A percentile compares a stretch with the other conserved stretches of the same genome.
Conservation (phyloP, 2,888 invertebrate species). For the Crepidodera aurea region DNA sequence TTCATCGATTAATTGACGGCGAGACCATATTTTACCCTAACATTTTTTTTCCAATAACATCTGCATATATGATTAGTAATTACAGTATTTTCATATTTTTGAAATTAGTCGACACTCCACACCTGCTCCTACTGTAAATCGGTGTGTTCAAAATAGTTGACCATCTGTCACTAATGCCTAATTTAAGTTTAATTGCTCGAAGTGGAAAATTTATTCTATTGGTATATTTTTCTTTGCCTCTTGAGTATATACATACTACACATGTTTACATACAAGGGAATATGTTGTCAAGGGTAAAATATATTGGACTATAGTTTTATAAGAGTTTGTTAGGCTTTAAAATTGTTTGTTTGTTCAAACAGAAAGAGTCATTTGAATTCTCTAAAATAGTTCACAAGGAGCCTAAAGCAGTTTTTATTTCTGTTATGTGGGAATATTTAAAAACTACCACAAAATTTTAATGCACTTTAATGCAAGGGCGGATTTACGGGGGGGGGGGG, state of each 20-base stretch:
- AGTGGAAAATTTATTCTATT: not conserved
- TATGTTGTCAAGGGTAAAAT: too few relatives aligned
- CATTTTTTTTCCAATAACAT: not conserved
- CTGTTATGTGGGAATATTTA: too few relatives aligned
- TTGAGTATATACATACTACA: not conserved
- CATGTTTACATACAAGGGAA: not conserved
- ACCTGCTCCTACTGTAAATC: not conserved
- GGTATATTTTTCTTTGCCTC: not conserved
- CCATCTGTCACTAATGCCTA: constrained; percentile 10
- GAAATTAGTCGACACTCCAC: constrained; percentile 1
- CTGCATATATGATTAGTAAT: constrained; percentile 3
- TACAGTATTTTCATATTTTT: not conserved
- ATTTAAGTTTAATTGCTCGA: constrained; percentile 2
- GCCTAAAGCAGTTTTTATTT: too few relatives aligned
- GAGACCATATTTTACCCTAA: not conserved
- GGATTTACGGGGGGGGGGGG: too few relatives aligned
- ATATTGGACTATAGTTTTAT: too few relatives aligned
- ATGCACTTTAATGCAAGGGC: too few relatives aligned
- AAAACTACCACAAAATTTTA: too few relatives aligned
- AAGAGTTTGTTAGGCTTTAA: too few relatives aligned
- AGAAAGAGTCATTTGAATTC: too few relatives aligned
- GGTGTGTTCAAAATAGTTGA: not conserved
- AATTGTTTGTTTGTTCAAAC: too few relatives aligned
- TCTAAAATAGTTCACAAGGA: too few relatives aligned
- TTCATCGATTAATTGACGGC: too few relatives aligned